A percentile compares a stretch with the other conserved stretches of the same genome.
These are phyloP conservation scores for Tetramorium alpestre DNA, from an alignment of 1,140 invertebrate genomes.

Conservation along the genomic window DNA sequence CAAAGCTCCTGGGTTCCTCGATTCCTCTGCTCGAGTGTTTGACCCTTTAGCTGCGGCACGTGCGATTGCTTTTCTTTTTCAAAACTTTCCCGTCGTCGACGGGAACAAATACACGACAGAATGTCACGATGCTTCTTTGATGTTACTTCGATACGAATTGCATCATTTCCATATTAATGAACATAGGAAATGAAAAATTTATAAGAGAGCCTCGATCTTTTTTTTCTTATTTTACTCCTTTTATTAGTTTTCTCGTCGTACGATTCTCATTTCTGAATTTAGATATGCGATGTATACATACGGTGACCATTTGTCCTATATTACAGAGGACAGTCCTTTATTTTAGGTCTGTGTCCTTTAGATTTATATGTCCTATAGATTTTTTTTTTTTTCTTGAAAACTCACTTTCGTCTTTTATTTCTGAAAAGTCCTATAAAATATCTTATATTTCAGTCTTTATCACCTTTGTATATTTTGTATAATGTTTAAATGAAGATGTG, in stretches of 20 bases:
- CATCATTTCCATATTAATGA: background rate
- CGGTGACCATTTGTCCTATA: too few relatives aligned
- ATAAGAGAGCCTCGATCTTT: background rate
- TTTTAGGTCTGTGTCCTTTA: too few relatives aligned
- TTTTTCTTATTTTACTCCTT: background rate
- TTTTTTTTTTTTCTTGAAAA: too few relatives aligned
- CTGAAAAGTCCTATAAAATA: too few relatives aligned
- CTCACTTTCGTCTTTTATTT: too few relatives aligned
- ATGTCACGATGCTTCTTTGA: conserved; percentile 19
- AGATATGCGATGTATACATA: too few relatives aligned
- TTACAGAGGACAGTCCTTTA: too few relatives aligned
- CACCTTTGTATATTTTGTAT: too few relatives aligned
- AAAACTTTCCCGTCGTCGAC: background rate
- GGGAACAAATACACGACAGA: background rate
- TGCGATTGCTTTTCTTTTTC: background rate
- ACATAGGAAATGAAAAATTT: background rate
- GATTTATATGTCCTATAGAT: too few relatives aligned
- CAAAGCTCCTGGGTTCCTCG: conserved; percentile 38
- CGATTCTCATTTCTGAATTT: background rate
- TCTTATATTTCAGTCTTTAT: too few relatives aligned
- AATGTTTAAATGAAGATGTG: too few relatives aligned
- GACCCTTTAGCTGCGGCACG: conserved; percentile 2
- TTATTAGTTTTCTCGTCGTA: background rate
- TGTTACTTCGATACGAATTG: background rate
- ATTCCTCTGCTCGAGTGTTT: background rate